These are phyloP conservation scores for Drosophila truncata DNA, from an alignment of 1,140 invertebrate species.

Conservation along the genomic window DNA sequence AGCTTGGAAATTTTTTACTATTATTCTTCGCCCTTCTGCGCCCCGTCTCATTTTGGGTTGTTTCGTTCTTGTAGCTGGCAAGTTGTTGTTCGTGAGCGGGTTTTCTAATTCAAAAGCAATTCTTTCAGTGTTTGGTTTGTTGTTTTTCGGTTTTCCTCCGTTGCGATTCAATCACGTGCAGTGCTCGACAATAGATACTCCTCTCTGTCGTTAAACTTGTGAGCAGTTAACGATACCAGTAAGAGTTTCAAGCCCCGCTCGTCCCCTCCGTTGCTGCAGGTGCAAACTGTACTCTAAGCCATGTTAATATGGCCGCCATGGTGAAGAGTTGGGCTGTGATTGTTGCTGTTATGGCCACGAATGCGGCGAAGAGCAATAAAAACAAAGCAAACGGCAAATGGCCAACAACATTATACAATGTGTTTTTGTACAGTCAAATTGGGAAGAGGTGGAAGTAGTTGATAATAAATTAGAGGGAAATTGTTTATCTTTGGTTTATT, in stretches of 20 bases:
- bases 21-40: conserved; percentile 1
- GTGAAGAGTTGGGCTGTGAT: conserved; percentile 50
- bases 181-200: conserved; percentile 69
- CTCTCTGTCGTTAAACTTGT: conserved; percentile 73
- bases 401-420: conserved; percentile 55
- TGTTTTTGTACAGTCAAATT: conserved; percentile 41
- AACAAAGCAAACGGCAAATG: conserved; percentile 72
- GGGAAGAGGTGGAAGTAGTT: not conserved
- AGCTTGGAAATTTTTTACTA: conserved; percentile 58
- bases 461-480: too few relatives aligned
- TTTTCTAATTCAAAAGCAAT: conserved; percentile 72
- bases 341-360: conserved; percentile 53
- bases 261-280: conserved; percentile 63
- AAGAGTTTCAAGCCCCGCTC: conserved; percentile 24
- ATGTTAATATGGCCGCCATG: conserved; percentile 80
- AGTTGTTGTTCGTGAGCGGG: conserved; percentile 65
- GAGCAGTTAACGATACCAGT: conserved; percentile 62
- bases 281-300: conserved; percentile 78
- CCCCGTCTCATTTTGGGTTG: conserved; percentile 16
- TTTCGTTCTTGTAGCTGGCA: conserved; percentile 61
- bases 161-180: conserved; percentile 78
- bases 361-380: conserved; percentile 66
- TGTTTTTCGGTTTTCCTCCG: conserved; percentile 28
- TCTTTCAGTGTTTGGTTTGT: conserved; percentile 31
- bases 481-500: not conserved